A percentile compares a stretch with the other conserved stretches of the same genome.
Evolutionary conservation across 2,113 vertebrate species (phyloP).

Genomic region (Mellivora capensis): DNA sequence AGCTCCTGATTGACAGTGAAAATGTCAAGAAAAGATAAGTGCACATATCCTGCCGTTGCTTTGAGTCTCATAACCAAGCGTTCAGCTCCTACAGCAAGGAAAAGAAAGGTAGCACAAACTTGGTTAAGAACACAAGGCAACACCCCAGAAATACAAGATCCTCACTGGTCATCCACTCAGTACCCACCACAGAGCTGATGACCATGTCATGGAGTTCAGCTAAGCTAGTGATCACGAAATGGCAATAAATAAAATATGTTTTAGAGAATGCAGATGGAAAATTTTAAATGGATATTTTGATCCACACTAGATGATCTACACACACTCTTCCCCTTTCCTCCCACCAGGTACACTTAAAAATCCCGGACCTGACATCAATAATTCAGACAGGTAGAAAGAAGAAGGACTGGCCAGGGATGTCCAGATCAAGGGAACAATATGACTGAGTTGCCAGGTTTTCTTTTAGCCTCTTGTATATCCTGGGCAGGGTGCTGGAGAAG

Average conservation of each 20-base stretch:
- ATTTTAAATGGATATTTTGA: neutral
- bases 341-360: neutral
- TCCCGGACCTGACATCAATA: too few species aligned
- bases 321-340: neutral
- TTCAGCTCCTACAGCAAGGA: neutral
- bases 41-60: neutral
- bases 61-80: neutral
- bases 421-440: neutral
- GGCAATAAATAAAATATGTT: neutral
- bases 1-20: slow-evolving; percentile 48
- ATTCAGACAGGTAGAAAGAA: neutral
- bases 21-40: slow-evolving; percentile 24
- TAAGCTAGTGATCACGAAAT: neutral
- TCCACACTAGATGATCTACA: neutral
- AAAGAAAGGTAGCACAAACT: neutral
- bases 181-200: rapidly evolving
- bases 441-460: neutral
- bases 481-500: neutral
- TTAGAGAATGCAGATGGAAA: neutral
- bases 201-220: neutral
- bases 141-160: rapidly evolving
- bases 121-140: neutral
- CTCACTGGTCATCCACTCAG: rapidly evolving
- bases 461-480: neutral
- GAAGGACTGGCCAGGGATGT: neutral